phyloP scores from a whole-genome alignment of 2,888 invertebrate species.

The Choristoneura rosaceana region DNA sequence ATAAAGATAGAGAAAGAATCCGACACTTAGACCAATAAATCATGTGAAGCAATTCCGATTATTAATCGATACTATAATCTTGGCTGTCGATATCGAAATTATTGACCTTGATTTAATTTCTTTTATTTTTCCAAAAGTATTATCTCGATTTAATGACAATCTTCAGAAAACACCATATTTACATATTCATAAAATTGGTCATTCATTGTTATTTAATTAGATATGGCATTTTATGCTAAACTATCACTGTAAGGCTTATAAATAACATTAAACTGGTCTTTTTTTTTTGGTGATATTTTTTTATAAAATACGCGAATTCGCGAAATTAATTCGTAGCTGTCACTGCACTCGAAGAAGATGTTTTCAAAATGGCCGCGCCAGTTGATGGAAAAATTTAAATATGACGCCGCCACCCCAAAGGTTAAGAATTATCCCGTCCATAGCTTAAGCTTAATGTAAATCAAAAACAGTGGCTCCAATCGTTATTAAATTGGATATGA shows the following conservation, averaged over 20 bases:
- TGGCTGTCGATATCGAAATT: background rate
- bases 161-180: background rate
- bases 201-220: too few species aligned
- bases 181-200: background rate
- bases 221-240: too few species aligned
- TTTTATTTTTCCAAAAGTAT: background rate
- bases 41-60: conserved; percentile 16
- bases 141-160: background rate
- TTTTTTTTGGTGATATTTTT: too few species aligned
- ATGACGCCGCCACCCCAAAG: too few species aligned
- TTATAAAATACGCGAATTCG: too few species aligned
- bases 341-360: too few species aligned
- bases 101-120: conserved; percentile 4
- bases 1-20: conserved; percentile 20
- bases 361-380: too few species aligned
- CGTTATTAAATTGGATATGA: conserved; percentile 18
- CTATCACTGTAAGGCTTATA: too few species aligned
- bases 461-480: background rate
- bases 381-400: too few species aligned
- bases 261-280: too few species aligned
- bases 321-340: too few species aligned
- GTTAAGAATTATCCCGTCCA: too few species aligned
- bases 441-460: background rate
- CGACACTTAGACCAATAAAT: conserved; percentile 9
- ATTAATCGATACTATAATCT: conserved; percentile 22